phyloP scores from a whole-genome alignment of 1,140 invertebrate genomes.

The Plutomurus gul region DNA sequence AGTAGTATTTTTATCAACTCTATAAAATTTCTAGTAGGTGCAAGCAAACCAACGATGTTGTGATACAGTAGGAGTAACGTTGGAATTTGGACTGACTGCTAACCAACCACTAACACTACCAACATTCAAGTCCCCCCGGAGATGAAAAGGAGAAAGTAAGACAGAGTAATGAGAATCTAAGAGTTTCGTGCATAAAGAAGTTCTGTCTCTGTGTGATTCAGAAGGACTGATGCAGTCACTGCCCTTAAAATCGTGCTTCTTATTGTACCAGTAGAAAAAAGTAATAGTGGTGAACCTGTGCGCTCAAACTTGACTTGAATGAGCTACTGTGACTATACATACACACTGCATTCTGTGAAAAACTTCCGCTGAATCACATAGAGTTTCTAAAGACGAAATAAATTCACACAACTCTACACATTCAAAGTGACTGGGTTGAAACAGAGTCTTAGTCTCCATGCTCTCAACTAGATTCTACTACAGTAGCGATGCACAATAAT shows the following conservation, averaged over 20 bases:
- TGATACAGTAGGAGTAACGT: constrained; percentile 19
- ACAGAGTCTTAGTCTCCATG: too few relatives aligned
- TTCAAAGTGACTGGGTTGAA: too few relatives aligned
- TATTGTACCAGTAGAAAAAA: background rate
- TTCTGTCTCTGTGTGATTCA: background rate
- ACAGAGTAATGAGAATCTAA: constrained; percentile 21
- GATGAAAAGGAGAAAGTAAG: constrained; percentile 13
- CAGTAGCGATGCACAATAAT: too few relatives aligned
- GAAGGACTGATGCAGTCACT: background rate
- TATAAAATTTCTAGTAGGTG: background rate
- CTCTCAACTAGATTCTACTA: too few relatives aligned
- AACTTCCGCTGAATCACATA: background rate
- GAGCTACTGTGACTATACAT: background rate
- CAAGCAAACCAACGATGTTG: background rate
- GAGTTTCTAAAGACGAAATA: background rate
- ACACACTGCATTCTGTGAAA: background rate
- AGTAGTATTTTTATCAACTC: too few relatives aligned
- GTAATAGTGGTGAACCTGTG: background rate
- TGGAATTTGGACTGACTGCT: background rate
- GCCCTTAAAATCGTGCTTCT: background rate
- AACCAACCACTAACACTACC: constrained; percentile 1
- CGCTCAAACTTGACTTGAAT: background rate
- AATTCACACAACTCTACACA: background rate
- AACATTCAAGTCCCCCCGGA: constrained; percentile 12
- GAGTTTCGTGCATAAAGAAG: constrained; percentile 23